phyloP scores from a whole-genome alignment of 2,113 vertebrate species.

The Triplophysa tibetana region DNA sequence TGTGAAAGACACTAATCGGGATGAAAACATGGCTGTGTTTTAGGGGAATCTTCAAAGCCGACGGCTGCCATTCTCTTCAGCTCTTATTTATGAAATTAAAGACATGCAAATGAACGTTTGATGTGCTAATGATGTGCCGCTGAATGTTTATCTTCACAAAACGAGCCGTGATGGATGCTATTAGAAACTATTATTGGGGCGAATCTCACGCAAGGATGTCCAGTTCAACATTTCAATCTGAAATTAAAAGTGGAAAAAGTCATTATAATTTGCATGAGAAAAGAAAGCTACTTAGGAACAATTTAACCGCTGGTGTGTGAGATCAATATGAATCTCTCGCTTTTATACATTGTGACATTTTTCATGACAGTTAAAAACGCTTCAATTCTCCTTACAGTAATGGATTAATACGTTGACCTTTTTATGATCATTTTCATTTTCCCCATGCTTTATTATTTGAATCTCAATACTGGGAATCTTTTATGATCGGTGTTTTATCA shows the following conservation, averaged over 20 bases:
- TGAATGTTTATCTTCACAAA: constrained; percentile 3
- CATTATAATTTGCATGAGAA: background rate
- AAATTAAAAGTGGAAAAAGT: background rate
- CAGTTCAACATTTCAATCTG: background rate
- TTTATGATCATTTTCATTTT: no score
- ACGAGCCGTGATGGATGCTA: background rate
- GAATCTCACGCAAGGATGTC: background rate
- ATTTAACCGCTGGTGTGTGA: background rate
- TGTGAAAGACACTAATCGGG: background rate
- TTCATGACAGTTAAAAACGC: no score
- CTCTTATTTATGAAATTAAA: constrained; percentile 8
- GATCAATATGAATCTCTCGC: no score
- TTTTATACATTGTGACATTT: no score
- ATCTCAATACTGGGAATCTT: no score
- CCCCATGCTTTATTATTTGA: no score
- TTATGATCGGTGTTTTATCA: no score
- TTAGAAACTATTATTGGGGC: background rate
- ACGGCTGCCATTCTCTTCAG: background rate
- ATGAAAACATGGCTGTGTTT: background rate
- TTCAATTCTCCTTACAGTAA: no score
- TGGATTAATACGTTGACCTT: no score
- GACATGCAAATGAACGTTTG: constrained; percentile 27
- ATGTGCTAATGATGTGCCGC: constrained; percentile 1
- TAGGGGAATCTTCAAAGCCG: no score
- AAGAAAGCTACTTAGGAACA: background rate